These are phyloP conservation scores for Eretmochelys imbricata DNA, from an alignment of 2,113 vertebrate genomes.

Conservation along the genomic window DNA sequence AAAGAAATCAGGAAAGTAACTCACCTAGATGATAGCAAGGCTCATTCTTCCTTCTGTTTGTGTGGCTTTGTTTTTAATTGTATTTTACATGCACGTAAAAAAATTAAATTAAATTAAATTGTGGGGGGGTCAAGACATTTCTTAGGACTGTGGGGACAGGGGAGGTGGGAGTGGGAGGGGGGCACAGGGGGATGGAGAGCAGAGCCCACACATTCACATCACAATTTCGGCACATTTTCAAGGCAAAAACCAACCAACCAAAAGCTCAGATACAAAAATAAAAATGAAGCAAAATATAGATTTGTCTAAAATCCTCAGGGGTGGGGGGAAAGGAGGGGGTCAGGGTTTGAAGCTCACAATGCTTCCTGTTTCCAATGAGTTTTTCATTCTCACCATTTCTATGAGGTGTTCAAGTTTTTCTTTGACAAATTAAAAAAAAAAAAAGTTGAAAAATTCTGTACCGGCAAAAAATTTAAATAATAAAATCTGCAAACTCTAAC, in stretches of 20 bases:
- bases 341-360: slow-evolving; percentile 52
- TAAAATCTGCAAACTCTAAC: slow-evolving; percentile 51
- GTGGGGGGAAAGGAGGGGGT: background rate
- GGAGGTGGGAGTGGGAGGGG: slow-evolving; percentile 30
- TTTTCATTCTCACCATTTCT: slow-evolving; percentile 59
- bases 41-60: slow-evolving; percentile 54
- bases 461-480: slow-evolving; percentile 69
- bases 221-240: slow-evolving; percentile 88
- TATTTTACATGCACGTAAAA: slow-evolving; percentile 67
- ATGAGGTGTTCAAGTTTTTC: slow-evolving; percentile 67
- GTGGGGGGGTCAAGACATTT: slow-evolving; percentile 54
- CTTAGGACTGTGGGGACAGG: slow-evolving; percentile 47
- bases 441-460: slow-evolving; percentile 54
- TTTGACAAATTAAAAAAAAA: background rate
- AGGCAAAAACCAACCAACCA: slow-evolving; percentile 82
- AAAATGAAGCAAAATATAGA: background rate
- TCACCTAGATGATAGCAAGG: slow-evolving; percentile 17
- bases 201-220: slow-evolving; percentile 85
- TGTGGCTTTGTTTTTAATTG: slow-evolving; percentile 60
- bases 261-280: slow-evolving; percentile 58
- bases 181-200: slow-evolving; percentile 33
- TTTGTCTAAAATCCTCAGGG: slow-evolving; percentile 45
- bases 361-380: slow-evolving; percentile 27
- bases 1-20: slow-evolving; percentile 38
- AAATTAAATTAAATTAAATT: slow-evolving; percentile 41